Evolutionary conservation across 2,888 invertebrate species (phyloP).

Genomic region (Cheilosia impressa): DNA sequence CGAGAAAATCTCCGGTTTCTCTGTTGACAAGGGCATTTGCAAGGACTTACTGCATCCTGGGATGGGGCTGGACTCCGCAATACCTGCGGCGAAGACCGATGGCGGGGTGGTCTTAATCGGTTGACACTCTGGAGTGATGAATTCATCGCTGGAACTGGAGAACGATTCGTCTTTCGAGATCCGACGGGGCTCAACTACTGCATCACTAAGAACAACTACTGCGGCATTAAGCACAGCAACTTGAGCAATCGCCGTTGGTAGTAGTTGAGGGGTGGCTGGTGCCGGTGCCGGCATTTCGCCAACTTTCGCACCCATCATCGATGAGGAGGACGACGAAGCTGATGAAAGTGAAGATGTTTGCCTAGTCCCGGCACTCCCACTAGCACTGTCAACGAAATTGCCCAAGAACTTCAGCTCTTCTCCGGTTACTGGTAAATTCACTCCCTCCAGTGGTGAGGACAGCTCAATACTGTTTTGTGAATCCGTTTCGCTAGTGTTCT

Average conservation of each 20-base stretch:
- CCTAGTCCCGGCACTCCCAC: conserved; percentile 58
- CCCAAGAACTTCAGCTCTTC: conserved; percentile 72
- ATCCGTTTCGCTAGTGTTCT: conserved; percentile 79
- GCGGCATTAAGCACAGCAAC: conserved; percentile 68
- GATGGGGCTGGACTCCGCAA: conserved; percentile 57
- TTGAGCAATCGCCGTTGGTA: conserved; percentile 57
- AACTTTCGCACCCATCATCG: conserved; percentile 78
- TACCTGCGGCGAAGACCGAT: conserved; percentile 34
- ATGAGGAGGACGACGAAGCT: conserved; percentile 80
- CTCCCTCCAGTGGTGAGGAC: conserved; percentile 76
- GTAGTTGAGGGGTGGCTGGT: conserved; percentile 47
- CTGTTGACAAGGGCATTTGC: conserved; percentile 72
- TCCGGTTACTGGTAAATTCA: conserved; percentile 10
- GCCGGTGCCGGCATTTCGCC: conserved; percentile 61
- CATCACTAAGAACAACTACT: conserved; percentile 67
- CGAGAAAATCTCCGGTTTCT: conserved; percentile 85
- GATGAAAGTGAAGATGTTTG: conserved; percentile 81
- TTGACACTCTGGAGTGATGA: conserved; percentile 82
- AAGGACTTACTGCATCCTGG: conserved; percentile 46
- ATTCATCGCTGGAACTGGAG: conserved; percentile 92
- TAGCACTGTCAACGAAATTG: conserved; percentile 54
- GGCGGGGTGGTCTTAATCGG: conserved; percentile 54
- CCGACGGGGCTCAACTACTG: conserved; percentile 83
- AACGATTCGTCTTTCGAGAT: conserved; percentile 92
- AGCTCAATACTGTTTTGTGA: conserved; percentile 81